These are phyloP conservation scores for Tringa solitaria DNA, from an alignment of 2,113 vertebrate species.

Conservation along the genomic window DNA sequence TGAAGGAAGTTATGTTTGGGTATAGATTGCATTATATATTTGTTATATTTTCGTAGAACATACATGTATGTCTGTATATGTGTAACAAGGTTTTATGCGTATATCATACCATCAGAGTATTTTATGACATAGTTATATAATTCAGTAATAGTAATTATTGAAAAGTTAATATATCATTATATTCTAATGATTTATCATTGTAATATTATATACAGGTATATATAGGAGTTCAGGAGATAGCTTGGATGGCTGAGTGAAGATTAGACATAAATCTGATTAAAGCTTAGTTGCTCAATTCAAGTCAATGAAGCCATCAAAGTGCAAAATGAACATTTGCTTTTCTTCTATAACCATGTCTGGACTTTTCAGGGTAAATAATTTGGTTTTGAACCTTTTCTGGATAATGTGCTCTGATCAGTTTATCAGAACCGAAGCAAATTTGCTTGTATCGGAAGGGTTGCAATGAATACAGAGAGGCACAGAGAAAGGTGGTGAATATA, in stretches of 20 bases:
- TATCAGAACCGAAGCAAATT: background rate
- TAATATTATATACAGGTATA: background rate
- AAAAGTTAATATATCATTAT: background rate
- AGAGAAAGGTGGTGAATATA: background rate
- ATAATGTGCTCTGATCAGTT: background rate
- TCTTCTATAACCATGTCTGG: background rate
- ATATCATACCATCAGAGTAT: background rate
- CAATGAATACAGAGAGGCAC: background rate
- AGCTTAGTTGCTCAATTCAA: background rate
- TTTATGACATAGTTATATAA: background rate
- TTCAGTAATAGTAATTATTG: background rate
- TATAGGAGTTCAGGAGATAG: background rate
- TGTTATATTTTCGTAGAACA: background rate
- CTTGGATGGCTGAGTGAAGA: background rate
- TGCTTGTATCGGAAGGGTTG: background rate
- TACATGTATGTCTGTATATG: accelerated
- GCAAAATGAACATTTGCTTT: background rate
- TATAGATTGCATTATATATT: background rate
- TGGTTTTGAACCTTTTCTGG: background rate
- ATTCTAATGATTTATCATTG: background rate
- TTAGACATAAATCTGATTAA: background rate
- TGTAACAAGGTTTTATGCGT: background rate
- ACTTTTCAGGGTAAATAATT: background rate
- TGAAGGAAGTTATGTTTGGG: background rate
- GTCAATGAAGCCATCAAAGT: background rate